These are phyloP conservation scores for Dendronephthya gigantea DNA, from an alignment of 64 coral and sea anemone species.

Conservation along the genomic window DNA sequence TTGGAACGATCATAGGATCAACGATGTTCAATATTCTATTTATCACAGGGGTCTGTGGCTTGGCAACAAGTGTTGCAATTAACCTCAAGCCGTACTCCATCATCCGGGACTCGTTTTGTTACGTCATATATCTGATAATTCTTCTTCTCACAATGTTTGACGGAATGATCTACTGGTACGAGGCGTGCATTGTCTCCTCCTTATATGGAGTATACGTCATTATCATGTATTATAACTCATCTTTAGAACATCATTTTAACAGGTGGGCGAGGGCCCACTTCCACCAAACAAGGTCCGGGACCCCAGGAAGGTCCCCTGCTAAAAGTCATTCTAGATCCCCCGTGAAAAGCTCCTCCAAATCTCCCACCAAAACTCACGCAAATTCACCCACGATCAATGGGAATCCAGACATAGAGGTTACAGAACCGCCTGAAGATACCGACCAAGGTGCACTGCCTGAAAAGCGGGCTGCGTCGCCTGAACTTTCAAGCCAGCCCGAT, in stretches of 20 bases:
- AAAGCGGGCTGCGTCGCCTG: neutral
- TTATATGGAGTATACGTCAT: conserved; percentile 66
- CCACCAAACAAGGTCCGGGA: conserved; percentile 55
- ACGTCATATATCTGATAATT: conserved; percentile 51
- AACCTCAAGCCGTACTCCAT: conserved; percentile 63
- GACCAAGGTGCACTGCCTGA: neutral
- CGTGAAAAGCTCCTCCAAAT: neutral
- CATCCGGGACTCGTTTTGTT: conserved; percentile 68
- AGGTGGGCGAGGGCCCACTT: conserved; percentile 36
- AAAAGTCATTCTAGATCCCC: conserved; percentile 17
- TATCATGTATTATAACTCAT: conserved; percentile 72
- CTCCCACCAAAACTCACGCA: neutral
- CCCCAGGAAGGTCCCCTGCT: conserved; percentile 64
- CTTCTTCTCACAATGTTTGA: conserved; percentile 66
- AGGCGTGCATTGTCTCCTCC: conserved; percentile 58
- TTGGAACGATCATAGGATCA: conserved; percentile 92
- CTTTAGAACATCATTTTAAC: conserved; percentile 52
- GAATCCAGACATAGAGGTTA: neutral
- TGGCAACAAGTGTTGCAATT: conserved; percentile 66
- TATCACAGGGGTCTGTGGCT: conserved; percentile 71
- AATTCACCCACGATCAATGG: too few relatives aligned
- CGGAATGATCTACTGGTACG: conserved; percentile 81
- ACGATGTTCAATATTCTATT: conserved; percentile 99
- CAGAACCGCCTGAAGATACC: neutral
- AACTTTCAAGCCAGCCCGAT: neutral